Evolutionary conservation across 2,113 vertebrate genomes (phyloP).

Genomic region (Cnemophilus loriae): DNA sequence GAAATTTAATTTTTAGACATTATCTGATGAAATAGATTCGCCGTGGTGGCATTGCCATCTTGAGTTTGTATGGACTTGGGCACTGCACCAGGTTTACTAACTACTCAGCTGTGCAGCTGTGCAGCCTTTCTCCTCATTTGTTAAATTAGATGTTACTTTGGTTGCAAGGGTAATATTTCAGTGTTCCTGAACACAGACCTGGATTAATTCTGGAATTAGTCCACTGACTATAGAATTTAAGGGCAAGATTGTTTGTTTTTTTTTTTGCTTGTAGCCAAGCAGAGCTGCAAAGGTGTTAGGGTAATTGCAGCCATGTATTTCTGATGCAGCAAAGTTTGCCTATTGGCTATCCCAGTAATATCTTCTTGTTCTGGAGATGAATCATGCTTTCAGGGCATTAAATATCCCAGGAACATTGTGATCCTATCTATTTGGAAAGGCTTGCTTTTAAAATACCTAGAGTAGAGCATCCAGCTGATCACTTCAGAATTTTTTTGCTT

Average conservation of each 20-base stretch:
- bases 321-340: not conserved
- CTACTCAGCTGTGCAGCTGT: not conserved
- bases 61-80: not conserved
- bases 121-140: not conserved
- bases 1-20: not conserved
- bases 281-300: not conserved
- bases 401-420: not conserved
- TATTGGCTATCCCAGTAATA: not conserved
- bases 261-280: not conserved
- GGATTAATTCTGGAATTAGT: constrained; percentile 26
- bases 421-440: not conserved
- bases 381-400: not conserved
- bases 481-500: not conserved
- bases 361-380: not conserved
- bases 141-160: not conserved
- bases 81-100: not conserved
- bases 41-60: not conserved
- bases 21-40: not conserved
- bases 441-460: not conserved
- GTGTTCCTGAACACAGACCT: not conserved
- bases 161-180: not conserved
- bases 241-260: not conserved
- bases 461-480: not conserved
- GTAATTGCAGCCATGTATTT: not conserved
- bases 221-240: not conserved